These are phyloP conservation scores for Myrmecophaga tridactyla DNA, from an alignment of 2,113 vertebrate species.

Conservation along the genomic window DNA sequence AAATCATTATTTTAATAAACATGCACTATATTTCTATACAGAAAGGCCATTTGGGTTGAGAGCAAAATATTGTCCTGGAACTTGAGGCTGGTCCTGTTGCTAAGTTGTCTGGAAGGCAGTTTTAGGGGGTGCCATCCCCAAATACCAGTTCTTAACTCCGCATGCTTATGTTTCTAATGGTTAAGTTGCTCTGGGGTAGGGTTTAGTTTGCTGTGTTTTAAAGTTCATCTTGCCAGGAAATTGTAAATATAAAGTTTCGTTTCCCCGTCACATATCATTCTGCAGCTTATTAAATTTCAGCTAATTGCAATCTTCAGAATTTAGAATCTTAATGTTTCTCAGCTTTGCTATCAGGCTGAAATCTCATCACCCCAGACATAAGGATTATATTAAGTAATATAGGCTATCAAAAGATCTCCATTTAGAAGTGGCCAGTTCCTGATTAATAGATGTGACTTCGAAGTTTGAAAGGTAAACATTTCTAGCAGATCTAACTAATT, in stretches of 20 bases:
- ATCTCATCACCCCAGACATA: constrained; percentile 63
- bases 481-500: constrained; percentile 50
- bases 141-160: constrained; percentile 44
- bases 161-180: constrained; percentile 64
- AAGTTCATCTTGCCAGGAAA: constrained; percentile 85
- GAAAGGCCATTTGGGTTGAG: constrained; percentile 53
- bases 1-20: constrained; percentile 4
- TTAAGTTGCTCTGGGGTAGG: constrained; percentile 68
- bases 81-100: constrained; percentile 43
- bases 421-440: constrained; percentile 38
- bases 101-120: constrained; percentile 20
- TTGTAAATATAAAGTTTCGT: constrained; percentile 82
- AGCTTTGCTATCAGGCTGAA: constrained; percentile 71
- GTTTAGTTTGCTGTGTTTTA: constrained; percentile 59
- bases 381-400: constrained; percentile 61
- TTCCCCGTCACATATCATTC: constrained; percentile 84
- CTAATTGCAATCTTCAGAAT: constrained; percentile 83
- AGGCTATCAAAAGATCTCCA: constrained; percentile 43
- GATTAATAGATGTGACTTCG: constrained; percentile 54
- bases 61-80: constrained; percentile 54
- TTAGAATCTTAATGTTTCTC: constrained; percentile 76
- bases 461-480: constrained; percentile 49
- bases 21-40: not conserved
- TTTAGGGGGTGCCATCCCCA: constrained; percentile 27
- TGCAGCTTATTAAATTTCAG: constrained; percentile 85